Evolutionary conservation across 2,888 invertebrate genomes (phyloP).

Genomic region (Drosophila mimetica): DNA sequence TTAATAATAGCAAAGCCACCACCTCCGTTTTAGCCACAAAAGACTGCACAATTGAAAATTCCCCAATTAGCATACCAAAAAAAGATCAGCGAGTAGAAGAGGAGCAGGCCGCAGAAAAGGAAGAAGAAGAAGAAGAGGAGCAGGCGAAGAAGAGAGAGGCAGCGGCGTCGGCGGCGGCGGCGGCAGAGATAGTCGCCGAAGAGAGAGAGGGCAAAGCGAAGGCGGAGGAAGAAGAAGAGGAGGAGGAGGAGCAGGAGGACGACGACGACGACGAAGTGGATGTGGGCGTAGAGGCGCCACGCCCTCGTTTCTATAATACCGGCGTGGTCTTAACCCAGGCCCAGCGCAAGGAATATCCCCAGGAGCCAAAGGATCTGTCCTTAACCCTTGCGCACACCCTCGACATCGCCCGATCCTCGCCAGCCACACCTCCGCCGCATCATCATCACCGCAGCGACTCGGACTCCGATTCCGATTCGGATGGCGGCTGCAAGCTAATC

Average conservation of each 20-base stretch:
- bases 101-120: not conserved
- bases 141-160: slow-evolving; percentile 35
- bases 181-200: slow-evolving; percentile 25
- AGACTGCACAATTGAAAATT: slow-evolving; percentile 72
- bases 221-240: not conserved
- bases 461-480: slow-evolving; percentile 63
- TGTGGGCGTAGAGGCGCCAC: slow-evolving; percentile 74
- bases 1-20: slow-evolving; percentile 29
- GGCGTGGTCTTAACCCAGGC: slow-evolving; percentile 92
- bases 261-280: slow-evolving; percentile 62
- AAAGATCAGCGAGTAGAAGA: slow-evolving; percentile 28
- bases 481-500: slow-evolving; percentile 87
- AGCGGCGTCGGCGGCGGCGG: slow-evolving; percentile 46
- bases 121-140: slow-evolving; percentile 4
- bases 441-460: slow-evolving; percentile 7
- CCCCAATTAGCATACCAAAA: slow-evolving; percentile 66
- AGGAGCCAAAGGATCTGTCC: slow-evolving; percentile 51
- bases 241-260: slow-evolving; percentile 20
- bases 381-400: not conserved
- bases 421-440: not conserved
- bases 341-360: slow-evolving; percentile 91
- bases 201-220: not conserved
- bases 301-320: slow-evolving; percentile 90
- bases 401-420: slow-evolving; percentile 5
- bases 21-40: slow-evolving; percentile 62